These are phyloP conservation scores for Epinotia demarniana DNA, from an alignment of 2,888 invertebrate species.

Conservation along the genomic window DNA sequence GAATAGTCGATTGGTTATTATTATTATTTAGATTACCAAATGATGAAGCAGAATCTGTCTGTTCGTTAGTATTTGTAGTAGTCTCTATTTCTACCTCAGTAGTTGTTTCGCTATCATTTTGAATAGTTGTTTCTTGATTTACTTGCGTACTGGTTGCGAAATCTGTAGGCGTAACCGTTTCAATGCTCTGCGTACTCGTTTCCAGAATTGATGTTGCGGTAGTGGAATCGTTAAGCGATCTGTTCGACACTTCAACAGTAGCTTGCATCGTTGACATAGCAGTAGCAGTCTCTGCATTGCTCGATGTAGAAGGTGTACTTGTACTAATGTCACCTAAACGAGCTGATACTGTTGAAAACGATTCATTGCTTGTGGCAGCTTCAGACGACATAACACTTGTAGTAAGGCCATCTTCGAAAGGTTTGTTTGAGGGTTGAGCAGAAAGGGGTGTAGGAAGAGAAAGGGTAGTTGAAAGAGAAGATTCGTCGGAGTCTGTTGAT, in stretches of 20 bases:
- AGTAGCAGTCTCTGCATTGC: constrained; percentile 51
- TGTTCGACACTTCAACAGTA: constrained; percentile 39
- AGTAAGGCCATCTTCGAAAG: constrained; percentile 50
- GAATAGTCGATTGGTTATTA: constrained; percentile 65
- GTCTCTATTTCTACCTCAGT: constrained; percentile 56
- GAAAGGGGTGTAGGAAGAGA: constrained; percentile 52
- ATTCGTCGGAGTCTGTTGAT: constrained; percentile 54
- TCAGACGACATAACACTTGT: constrained; percentile 48
- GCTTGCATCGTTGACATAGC: constrained; percentile 56
- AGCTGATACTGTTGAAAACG: constrained; percentile 43
- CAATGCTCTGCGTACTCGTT: constrained; percentile 49
- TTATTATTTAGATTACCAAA: constrained; percentile 58
- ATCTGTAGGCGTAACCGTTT: constrained; percentile 55
- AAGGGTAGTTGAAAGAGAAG: constrained; percentile 52
- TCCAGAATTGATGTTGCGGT: constrained; percentile 53
- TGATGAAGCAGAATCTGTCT: constrained; percentile 56
- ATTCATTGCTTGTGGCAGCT: constrained; percentile 36
- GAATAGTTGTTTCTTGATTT: constrained; percentile 51
- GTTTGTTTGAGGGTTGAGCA: constrained; percentile 53
- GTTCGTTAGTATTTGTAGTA: constrained; percentile 53
- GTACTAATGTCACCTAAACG: constrained; percentile 40
- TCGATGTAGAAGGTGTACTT: constrained; percentile 39
- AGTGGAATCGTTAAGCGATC: constrained; percentile 46
- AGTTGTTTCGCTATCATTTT: constrained; percentile 56
- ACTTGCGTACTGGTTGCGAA: constrained; percentile 46